These are phyloP conservation scores for Bombus superbus DNA, from an alignment of 1,140 invertebrate genomes.

Conservation along the genomic window DNA sequence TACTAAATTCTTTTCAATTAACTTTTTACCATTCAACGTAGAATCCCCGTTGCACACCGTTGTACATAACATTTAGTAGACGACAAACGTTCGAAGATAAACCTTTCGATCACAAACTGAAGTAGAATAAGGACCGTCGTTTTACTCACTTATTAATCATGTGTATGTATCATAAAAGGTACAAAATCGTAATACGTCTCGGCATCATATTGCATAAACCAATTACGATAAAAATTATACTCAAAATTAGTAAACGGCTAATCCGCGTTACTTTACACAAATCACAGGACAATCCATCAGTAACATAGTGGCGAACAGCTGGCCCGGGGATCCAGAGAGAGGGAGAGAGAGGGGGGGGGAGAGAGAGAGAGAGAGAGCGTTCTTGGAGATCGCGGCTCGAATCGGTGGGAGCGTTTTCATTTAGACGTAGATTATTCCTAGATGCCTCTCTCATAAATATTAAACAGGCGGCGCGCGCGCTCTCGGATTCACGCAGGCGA, in stretches of 20 bases:
- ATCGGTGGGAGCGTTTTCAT: constrained; percentile 68
- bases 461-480: constrained; percentile 61
- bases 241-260: background rate
- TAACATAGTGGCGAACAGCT: constrained; percentile 5
- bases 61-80: too few relatives aligned
- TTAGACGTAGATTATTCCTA: constrained; percentile 69
- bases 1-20: background rate
- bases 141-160: background rate
- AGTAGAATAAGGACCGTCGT: background rate
- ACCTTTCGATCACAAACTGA: background rate
- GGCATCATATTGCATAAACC: background rate
- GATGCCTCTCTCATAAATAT: constrained; percentile 70
- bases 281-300: background rate
- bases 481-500: constrained; percentile 63
- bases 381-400: constrained; percentile 45
- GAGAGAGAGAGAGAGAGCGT: background rate
- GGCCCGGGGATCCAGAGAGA: background rate
- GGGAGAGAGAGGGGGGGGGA: background rate
- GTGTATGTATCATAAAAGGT: too few relatives aligned
- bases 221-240: background rate
- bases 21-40: background rate
- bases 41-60: fast-evolving
- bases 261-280: background rate
- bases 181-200: background rate
- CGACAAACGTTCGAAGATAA: too few relatives aligned